These are phyloP conservation scores for Discoglossus pictus DNA, from an alignment of 2,797 vertebrate species.

Conservation along the genomic window DNA sequence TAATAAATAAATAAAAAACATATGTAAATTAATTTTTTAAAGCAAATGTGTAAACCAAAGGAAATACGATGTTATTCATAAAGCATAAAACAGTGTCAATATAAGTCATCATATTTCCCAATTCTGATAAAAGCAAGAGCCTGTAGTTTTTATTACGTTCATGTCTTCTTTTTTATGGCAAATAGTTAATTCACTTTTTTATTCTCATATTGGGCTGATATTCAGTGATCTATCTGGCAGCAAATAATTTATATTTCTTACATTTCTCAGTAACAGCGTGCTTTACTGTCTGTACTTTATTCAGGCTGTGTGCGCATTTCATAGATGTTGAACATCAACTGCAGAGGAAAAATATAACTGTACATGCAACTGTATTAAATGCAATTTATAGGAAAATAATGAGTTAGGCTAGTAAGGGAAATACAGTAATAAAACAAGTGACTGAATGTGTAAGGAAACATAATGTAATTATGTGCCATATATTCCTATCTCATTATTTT, in stretches of 20 bases:
- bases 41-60: too few relatives aligned
- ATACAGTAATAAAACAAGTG: constrained; percentile 20
- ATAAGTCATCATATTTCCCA: too few relatives aligned
- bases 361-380: constrained; percentile 21
- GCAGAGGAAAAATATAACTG: constrained; percentile 3
- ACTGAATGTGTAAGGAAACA: constrained; percentile 16
- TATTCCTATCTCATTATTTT: constrained; percentile 26
- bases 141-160: neutral
- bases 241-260: neutral
- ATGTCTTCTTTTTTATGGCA: constrained; percentile 9
- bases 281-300: too few relatives aligned
- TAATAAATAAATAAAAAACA: too few relatives aligned
- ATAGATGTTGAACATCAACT: neutral
- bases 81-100: neutral
- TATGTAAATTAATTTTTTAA: too few relatives aligned
- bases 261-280: too few relatives aligned
- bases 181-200: neutral
- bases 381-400: constrained; percentile 28
- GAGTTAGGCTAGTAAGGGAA: constrained; percentile 4
- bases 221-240: neutral
- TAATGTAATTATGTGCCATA: constrained; percentile 13
- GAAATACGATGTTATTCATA: neutral
- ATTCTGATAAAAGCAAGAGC: neutral
- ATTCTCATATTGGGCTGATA: neutral
- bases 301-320: neutral